These are phyloP conservation scores for Drosophila ogumai DNA, from an alignment of 1,140 invertebrate species.

Conservation along the genomic window DNA sequence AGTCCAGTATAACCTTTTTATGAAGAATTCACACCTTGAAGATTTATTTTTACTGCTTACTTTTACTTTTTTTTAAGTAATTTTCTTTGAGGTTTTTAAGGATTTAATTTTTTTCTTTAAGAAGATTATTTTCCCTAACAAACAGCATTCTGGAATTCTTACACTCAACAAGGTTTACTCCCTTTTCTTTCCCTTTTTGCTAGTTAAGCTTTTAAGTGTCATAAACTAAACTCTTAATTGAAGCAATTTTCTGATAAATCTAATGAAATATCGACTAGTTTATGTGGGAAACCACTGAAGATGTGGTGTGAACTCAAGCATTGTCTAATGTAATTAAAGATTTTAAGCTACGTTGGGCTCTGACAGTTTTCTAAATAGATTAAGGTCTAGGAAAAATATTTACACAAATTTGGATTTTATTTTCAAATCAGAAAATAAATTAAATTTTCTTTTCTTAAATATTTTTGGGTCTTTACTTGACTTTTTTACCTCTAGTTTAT, in stretches of 20 bases:
- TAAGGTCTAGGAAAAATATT: background rate
- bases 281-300: slow-evolving; percentile 21
- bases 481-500: background rate
- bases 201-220: background rate
- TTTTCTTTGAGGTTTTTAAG: background rate
- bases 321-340: background rate
- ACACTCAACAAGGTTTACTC: too few relatives aligned
- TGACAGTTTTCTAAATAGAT: background rate
- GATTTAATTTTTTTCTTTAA: background rate
- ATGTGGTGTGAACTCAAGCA: background rate
- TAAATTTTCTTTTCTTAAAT: background rate
- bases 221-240: slow-evolving; percentile 26
- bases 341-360: background rate
- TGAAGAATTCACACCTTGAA: background rate
- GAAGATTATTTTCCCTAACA: too few relatives aligned
- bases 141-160: background rate
- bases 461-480: background rate
- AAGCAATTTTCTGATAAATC: background rate
- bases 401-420: background rate
- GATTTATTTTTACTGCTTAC: background rate
- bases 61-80: background rate
- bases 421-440: background rate
- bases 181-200: background rate
- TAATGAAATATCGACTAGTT: slow-evolving; percentile 14
- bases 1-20: background rate